phyloP scores from a whole-genome alignment of 2,888 invertebrate genomes.

The Pasiphila rectangulata region DNA sequence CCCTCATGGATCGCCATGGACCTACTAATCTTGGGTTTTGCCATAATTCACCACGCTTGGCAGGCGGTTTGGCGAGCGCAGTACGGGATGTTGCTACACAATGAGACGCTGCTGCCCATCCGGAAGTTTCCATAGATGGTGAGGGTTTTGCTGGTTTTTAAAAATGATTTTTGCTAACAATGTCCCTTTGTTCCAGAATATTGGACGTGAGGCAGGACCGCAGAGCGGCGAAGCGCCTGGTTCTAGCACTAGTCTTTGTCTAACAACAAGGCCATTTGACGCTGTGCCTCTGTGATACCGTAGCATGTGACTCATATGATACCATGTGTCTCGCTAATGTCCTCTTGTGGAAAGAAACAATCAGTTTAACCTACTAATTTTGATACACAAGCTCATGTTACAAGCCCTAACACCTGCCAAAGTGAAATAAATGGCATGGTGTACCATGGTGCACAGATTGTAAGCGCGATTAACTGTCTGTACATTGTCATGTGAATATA shows the following conservation, averaged over 20 bases:
- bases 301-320: slow-evolving; percentile 60
- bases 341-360: slow-evolving; percentile 17
- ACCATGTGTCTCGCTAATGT: slow-evolving; percentile 48
- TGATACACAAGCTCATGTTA: slow-evolving; percentile 11
- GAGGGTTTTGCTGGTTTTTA: too few species aligned
- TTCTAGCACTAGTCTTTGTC: slow-evolving; percentile 77
- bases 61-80: too few species aligned
- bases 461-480: slow-evolving; percentile 31
- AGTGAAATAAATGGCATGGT: slow-evolving; percentile 11
- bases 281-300: slow-evolving; percentile 73
- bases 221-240: slow-evolving; percentile 84
- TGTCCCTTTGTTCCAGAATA: slow-evolving; percentile 57
- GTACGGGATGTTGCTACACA: too few species aligned
- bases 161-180: neutral
- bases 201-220: slow-evolving; percentile 78
- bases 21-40: too few species aligned
- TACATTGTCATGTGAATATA: slow-evolving; percentile 63
- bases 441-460: slow-evolving; percentile 13
- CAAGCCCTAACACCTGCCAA: slow-evolving; percentile 11
- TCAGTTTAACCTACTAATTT: slow-evolving; percentile 17
- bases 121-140: too few species aligned
- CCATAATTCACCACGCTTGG: too few species aligned
- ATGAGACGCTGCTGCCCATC: too few species aligned
- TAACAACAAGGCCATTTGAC: slow-evolving; percentile 65
- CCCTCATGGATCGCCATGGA: too few species aligned